Conservation (phyloP, 2,797 vertebrate genomes). For the Sebastes iracundus region DNA sequence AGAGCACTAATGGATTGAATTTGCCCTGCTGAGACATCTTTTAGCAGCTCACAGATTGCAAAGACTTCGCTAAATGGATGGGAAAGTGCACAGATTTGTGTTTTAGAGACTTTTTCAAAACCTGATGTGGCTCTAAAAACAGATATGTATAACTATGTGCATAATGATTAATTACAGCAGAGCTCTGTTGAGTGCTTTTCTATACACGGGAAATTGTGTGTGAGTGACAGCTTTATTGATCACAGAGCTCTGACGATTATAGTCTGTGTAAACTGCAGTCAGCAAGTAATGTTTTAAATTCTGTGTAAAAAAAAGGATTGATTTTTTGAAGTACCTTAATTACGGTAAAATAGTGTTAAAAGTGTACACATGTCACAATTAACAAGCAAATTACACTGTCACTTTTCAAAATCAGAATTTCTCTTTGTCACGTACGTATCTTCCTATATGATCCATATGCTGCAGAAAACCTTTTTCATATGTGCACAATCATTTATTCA, state of each 20-base stretch:
- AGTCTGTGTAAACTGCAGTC: constrained; percentile 22
- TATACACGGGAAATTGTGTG: constrained; percentile 55
- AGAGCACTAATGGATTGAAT: constrained; percentile 72
- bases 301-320: background rate
- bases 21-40: constrained; percentile 54
- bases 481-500: constrained; percentile 58
- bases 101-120: constrained; percentile 39
- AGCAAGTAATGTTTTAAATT: constrained; percentile 27
- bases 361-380: background rate
- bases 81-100: constrained; percentile 44
- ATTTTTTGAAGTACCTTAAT: background rate
- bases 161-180: constrained; percentile 59
- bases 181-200: constrained; percentile 73
- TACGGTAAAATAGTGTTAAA: background rate
- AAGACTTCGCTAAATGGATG: constrained; percentile 50
- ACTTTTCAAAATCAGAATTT: background rate
- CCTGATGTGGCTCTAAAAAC: constrained; percentile 30
- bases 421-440: background rate
- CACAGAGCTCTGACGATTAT: constrained; percentile 21
- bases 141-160: constrained; percentile 54
- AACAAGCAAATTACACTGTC: background rate
- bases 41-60: constrained; percentile 34
- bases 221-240: constrained; percentile 68
- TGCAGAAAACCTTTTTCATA: constrained; percentile 18
- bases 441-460: background rate